These are phyloP conservation scores for Pangasius sanitwongsei DNA, from an alignment of 2,797 vertebrate genomes.

Conservation along the genomic window DNA sequence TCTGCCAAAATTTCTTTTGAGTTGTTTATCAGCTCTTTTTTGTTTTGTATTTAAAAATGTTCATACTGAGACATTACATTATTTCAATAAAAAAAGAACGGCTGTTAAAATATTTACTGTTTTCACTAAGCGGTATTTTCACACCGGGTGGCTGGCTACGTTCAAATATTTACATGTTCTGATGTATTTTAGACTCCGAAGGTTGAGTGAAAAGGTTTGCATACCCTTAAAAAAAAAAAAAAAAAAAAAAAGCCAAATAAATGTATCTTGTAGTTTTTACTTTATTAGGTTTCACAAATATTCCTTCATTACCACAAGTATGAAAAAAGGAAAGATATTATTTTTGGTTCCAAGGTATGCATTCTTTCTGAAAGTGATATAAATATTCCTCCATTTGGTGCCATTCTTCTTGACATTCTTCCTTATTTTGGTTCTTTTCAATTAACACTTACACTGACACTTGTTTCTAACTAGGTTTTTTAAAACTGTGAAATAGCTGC, in stretches of 20 bases:
- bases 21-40: constrained; percentile 65
- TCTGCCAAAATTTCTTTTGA: constrained; percentile 56
- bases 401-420: no score
- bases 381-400: neutral
- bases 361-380: neutral
- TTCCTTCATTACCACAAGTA: neutral
- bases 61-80: constrained; percentile 73
- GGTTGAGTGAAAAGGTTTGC: neutral
- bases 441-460: neutral
- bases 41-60: constrained; percentile 70
- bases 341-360: neutral
- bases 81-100: constrained; percentile 77
- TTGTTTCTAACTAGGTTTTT: neutral
- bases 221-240: neutral
- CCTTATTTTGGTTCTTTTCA: neutral
- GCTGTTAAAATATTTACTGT: constrained; percentile 56
- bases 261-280: neutral
- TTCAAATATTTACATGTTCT: neutral
- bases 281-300: neutral
- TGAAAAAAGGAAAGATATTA: neutral
- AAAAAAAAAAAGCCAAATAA: neutral
- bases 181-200: neutral
- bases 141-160: neutral
- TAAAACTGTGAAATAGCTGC: no score
- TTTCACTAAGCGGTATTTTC: neutral